These are phyloP conservation scores for Trematomus loennbergii DNA, from an alignment of 2,113 vertebrate species.

Conservation along the genomic window DNA sequence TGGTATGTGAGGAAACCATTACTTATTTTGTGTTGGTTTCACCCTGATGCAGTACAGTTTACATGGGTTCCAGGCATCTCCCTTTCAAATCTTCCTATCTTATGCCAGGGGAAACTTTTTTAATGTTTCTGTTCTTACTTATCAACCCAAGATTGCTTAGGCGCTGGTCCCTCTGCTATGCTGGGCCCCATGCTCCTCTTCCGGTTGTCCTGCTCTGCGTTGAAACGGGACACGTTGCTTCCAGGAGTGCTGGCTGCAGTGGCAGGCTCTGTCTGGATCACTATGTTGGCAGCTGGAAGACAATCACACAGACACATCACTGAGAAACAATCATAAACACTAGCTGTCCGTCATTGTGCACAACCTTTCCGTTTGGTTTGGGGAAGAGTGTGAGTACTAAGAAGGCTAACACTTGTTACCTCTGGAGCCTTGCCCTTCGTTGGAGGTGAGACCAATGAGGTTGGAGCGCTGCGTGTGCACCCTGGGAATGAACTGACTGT, in stretches of 20 bases:
- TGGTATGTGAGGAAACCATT: too few relatives aligned
- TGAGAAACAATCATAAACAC: not conserved
- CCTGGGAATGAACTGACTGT: conserved; percentile 96
- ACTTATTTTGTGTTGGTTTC: too few relatives aligned
- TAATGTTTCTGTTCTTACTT: conserved; percentile 86
- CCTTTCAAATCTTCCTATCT: not conserved
- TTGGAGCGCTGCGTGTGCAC: conserved; percentile 95
- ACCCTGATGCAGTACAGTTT: not conserved
- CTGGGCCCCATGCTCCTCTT: conserved; percentile 86
- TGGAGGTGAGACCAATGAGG: conserved; percentile 96
- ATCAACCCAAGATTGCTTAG: conserved; percentile 95
- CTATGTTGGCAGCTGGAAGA: conserved; percentile 92
- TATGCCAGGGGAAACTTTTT: not conserved
- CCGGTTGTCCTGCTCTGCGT: conserved; percentile 90
- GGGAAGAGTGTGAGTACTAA: not conserved
- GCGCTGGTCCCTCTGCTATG: conserved; percentile 84
- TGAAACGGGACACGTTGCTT: conserved; percentile 87
- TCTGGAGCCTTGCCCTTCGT: conserved; percentile 91
- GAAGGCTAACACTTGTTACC: conserved; percentile 78
- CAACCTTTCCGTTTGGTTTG: not conserved
- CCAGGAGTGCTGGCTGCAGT: conserved; percentile 83
- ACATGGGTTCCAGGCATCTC: not conserved
- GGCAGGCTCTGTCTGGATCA: conserved; percentile 93
- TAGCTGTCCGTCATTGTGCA: not conserved
- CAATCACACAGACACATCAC: conserved; percentile 4